phyloP scores from a whole-genome alignment of 2,888 invertebrate genomes.

The Synanthedon andrenaeformis region DNA sequence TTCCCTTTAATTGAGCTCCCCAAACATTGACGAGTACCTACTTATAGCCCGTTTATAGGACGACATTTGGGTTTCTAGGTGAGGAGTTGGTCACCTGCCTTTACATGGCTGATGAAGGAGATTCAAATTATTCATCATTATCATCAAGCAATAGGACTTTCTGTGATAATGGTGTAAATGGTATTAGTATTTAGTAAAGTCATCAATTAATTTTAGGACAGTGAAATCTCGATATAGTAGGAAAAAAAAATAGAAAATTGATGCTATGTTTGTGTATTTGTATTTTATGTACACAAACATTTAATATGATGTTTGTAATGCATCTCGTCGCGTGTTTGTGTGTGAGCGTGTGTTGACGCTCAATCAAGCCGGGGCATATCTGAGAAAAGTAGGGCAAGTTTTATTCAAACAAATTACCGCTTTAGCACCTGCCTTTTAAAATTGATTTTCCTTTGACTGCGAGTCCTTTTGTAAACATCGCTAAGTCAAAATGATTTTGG shows the following conservation, averaged over 20 bases:
- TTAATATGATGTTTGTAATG: constrained; percentile 21
- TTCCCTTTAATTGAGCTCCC: background rate
- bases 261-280: background rate
- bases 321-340: constrained; percentile 10
- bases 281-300: constrained; percentile 24
- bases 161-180: too few species aligned
- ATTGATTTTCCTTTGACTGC: constrained; percentile 15
- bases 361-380: constrained; percentile 16
- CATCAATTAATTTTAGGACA: too few species aligned
- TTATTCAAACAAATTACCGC: constrained; percentile 10
- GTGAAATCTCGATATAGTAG: background rate
- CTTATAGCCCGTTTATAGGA: too few species aligned
- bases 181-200: too few species aligned
- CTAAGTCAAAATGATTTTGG: constrained; percentile 9
- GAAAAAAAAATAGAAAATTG: background rate
- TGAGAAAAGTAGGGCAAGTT: constrained; percentile 19
- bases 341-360: constrained; percentile 13
- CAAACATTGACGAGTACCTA: too few species aligned
- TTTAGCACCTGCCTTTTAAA: constrained; percentile 11
- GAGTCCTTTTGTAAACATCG: constrained; percentile 1
- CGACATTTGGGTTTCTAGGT: too few species aligned
- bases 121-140: too few species aligned
- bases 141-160: too few species aligned
- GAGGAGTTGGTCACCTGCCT: too few species aligned
- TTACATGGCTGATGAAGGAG: too few species aligned